Evolutionary conservation across 1,140 invertebrate species (phyloP).

Genomic region (Chymomyza costata): DNA sequence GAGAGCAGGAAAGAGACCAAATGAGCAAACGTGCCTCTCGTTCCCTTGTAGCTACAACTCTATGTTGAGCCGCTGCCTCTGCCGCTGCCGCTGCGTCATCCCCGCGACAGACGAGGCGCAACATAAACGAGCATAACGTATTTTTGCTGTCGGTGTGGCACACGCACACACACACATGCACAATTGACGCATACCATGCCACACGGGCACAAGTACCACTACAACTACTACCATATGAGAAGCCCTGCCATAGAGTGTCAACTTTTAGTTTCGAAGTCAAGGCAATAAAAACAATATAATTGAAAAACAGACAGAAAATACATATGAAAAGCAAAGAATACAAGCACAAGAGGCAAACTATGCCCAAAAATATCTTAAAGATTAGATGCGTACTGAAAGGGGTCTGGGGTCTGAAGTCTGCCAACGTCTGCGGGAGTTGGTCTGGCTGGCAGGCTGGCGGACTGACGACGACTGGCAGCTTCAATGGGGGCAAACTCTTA

Average conservation of each 20-base stretch:
- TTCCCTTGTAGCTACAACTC: too few relatives aligned
- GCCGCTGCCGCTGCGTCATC: slow-evolving; percentile 4
- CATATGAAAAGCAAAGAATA: slow-evolving; percentile 3
- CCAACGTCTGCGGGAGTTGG: slow-evolving; percentile 12
- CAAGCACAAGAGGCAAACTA: background rate
- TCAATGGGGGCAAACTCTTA: slow-evolving; percentile 33
- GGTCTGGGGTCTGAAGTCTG: slow-evolving; percentile 19
- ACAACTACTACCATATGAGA: slow-evolving; percentile 7
- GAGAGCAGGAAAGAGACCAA: slow-evolving; percentile 9
- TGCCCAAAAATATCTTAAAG: slow-evolving; percentile 58
- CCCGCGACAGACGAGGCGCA: slow-evolving; percentile 40
- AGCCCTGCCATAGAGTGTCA: slow-evolving; percentile 49
- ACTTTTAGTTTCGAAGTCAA: slow-evolving; percentile 60
- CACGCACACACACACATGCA: slow-evolving; percentile 19
- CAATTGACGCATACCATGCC: background rate
- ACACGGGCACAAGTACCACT: slow-evolving; percentile 2
- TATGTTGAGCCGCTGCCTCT: slow-evolving; percentile 1
- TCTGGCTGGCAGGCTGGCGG: slow-evolving; percentile 39
- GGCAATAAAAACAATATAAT: slow-evolving; percentile 66
- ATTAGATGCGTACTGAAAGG: slow-evolving; percentile 54
- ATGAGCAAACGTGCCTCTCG: slow-evolving; percentile 4
- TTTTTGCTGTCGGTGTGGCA: slow-evolving; percentile 66
- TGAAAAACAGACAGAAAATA: slow-evolving; percentile 50
- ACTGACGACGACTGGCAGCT: slow-evolving; percentile 11
- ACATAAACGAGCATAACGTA: slow-evolving; percentile 69